These are phyloP conservation scores for Gallinago nigripennis DNA, from an alignment of 2,797 vertebrate genomes.

Conservation along the genomic window DNA sequence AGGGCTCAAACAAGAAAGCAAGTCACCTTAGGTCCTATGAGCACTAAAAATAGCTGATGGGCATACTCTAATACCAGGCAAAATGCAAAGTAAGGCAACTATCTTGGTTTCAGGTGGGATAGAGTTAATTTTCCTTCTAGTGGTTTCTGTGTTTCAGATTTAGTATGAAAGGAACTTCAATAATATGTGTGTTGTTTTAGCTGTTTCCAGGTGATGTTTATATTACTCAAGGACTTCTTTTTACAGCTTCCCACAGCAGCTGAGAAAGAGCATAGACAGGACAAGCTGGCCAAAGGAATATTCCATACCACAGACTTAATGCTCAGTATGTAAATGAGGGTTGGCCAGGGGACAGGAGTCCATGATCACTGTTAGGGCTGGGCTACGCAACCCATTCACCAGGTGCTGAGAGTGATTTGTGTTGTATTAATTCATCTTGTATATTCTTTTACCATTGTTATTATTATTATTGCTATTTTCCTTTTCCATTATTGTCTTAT, in stretches of 20 bases:
- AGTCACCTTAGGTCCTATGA: not conserved
- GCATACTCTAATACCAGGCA: not conserved
- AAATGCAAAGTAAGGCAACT: not conserved
- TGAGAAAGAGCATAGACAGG: not conserved
- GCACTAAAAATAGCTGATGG: not conserved
- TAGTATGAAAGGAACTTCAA: not conserved
- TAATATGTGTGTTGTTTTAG: not conserved
- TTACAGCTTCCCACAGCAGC: not conserved
- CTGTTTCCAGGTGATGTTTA: not conserved
- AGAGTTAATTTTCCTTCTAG: not conserved
- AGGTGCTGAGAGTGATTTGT: not conserved
- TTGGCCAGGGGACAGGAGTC: not conserved
- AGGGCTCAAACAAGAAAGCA: not conserved
- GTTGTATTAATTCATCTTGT: not conserved
- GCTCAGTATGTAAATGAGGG: not conserved
- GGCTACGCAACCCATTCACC: not conserved
- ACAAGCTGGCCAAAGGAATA: not conserved
- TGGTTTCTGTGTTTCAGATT: not conserved
- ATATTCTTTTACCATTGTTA: not conserved
- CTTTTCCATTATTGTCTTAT: not conserved
- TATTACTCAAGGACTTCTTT: not conserved
- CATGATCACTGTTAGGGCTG: not conserved
- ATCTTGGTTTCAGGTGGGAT: not conserved
- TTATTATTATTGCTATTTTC: not conserved
- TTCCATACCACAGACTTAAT: not conserved